Conservation (phyloP, 2,888 invertebrate species). For the Nephrotoma guestfalica region DNA sequence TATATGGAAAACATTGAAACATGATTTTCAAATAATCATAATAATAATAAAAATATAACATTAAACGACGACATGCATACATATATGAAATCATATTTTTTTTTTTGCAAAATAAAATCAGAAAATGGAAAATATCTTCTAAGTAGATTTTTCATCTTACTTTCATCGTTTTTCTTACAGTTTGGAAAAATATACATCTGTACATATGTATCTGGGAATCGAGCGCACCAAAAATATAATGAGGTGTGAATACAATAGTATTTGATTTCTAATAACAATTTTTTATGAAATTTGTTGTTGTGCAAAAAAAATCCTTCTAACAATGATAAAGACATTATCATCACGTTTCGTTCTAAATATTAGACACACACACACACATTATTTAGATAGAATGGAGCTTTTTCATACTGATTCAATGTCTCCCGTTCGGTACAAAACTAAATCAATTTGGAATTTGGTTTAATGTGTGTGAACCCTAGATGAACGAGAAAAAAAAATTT, state of each 20-base stretch:
- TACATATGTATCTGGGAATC: background rate
- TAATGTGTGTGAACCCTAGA: background rate
- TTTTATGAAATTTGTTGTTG: background rate
- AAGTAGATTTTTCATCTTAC: background rate
- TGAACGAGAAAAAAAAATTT: background rate
- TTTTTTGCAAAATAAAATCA: background rate
- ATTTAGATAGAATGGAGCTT: background rate
- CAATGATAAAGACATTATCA: background rate
- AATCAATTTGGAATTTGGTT: background rate
- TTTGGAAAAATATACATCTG: background rate
- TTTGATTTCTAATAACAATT: background rate
- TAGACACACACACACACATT: background rate
- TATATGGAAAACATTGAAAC: background rate
- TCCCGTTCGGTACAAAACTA: background rate
- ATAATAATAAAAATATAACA: background rate
- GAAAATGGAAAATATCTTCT: background rate
- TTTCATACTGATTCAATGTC: background rate
- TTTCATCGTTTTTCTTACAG: background rate
- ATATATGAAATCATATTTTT: background rate
- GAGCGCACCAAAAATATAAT: background rate
- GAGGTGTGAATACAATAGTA: background rate
- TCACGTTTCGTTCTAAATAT: background rate
- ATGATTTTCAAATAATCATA: background rate
- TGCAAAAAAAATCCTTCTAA: background rate
- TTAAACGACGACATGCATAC: background rate